These are phyloP conservation scores for Ernsta delagoae DNA, from an alignment of 2,888 invertebrate species.

Conservation along the genomic window DNA sequence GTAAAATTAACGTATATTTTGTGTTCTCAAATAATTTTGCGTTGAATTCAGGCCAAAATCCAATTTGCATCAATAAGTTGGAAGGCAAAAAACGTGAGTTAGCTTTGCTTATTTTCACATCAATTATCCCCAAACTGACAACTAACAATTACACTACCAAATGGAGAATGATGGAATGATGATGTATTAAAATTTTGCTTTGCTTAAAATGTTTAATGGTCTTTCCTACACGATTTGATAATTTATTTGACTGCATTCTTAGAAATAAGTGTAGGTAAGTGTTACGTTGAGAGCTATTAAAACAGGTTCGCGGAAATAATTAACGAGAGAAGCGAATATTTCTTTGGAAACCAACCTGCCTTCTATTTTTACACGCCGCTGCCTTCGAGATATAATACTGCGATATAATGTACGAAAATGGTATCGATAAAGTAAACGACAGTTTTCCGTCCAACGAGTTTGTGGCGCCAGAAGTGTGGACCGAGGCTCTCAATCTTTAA, in stretches of 20 bases:
- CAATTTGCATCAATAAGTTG: neutral
- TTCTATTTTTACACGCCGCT: conserved; percentile 36
- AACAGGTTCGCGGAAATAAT: conserved; percentile 4
- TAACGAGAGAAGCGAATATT: conserved; percentile 19
- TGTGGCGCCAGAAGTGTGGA: conserved; percentile 59
- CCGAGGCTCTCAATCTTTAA: conserved; percentile 19
- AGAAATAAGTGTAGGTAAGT: neutral
- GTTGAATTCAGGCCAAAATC: neutral
- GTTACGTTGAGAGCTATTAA: conserved; percentile 3
- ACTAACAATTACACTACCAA: neutral
- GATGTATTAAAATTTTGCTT: neutral
- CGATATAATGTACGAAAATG: conserved; percentile 45
- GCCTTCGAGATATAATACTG: conserved; percentile 34
- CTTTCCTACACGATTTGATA: neutral
- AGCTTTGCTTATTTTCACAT: neutral
- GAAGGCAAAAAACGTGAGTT: neutral
- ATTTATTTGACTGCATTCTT: neutral
- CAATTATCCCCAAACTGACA: neutral
- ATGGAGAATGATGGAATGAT: neutral
- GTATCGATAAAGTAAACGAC: conserved; percentile 48
- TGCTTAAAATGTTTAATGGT: neutral
- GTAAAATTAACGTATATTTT: neutral
- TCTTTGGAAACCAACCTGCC: conserved; percentile 25
- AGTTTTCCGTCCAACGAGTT: conserved; percentile 47
- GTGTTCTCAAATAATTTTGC: neutral